Percentiles rank a stretch among this genome's conserved stretches.
These are phyloP conservation scores for Microctenopoma lineatum DNA, from an alignment of 2,797 vertebrate genomes.

Conservation along the genomic window DNA sequence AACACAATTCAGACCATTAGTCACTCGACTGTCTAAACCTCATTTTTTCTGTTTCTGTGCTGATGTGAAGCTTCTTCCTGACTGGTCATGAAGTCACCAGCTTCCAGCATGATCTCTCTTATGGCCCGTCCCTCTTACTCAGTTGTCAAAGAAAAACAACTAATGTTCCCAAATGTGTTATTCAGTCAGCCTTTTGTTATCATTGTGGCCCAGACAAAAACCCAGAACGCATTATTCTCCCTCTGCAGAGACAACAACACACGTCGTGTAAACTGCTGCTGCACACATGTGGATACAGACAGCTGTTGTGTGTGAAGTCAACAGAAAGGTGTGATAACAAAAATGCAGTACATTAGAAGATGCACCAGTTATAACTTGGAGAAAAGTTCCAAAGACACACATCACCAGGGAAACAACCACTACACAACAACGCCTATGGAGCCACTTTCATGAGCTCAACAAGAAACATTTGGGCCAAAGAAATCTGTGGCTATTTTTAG, in stretches of 20 bases:
- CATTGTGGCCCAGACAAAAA: conserved; percentile 18
- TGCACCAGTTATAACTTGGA: conserved; percentile 5
- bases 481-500: conserved; percentile 24
- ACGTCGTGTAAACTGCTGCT: background rate
- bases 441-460: conserved; percentile 13
- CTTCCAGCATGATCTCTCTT: background rate
- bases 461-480: conserved; percentile 13
- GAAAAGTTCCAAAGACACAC: conserved; percentile 1
- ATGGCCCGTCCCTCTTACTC: conserved; percentile 1
- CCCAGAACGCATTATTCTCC: conserved; percentile 13
- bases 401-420: conserved; percentile 12
- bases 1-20: conserved; percentile 21
- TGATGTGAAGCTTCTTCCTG: conserved; percentile 6
- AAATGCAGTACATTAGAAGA: conserved; percentile 17
- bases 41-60: conserved; percentile 5
- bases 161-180: conserved; percentile 1
- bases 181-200: background rate
- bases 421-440: conserved; percentile 8
- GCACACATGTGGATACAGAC: conserved; percentile 4
- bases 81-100: conserved; percentile 23
- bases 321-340: background rate
- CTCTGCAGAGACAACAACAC: conserved; percentile 6
- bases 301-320: conserved; percentile 17
- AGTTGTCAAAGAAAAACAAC: conserved; percentile 15
- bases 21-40: background rate